Conservation (phyloP, 2,113 vertebrate species). For the Monarcha castaneiventris region DNA sequence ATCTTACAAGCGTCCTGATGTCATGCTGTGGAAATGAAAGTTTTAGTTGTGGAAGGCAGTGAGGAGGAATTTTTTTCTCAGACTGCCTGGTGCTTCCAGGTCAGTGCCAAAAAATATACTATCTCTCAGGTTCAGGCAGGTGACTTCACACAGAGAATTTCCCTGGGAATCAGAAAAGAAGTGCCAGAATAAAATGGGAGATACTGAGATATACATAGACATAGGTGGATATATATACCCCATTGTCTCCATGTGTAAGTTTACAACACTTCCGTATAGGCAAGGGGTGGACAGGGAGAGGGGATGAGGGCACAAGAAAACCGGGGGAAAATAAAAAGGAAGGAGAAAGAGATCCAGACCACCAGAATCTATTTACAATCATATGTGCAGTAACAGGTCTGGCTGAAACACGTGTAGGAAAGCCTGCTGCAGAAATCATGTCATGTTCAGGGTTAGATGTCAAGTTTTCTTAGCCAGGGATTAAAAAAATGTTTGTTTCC, state of each 20-base stretch:
- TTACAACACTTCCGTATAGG: background rate
- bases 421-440: background rate
- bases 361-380: background rate
- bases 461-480: background rate
- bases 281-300: too few species aligned
- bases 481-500: conserved; percentile 18
- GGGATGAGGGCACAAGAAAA: background rate
- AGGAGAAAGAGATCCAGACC: background rate
- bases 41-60: background rate
- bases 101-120: background rate
- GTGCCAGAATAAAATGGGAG: background rate
- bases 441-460: background rate
- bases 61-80: background rate
- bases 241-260: background rate
- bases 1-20: background rate
- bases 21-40: background rate
- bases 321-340: background rate
- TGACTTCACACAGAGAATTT: background rate
- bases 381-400: background rate
- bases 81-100: background rate
- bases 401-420: background rate
- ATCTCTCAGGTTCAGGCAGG: background rate
- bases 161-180: background rate
- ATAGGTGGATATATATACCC: background rate
- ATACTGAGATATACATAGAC: background rate